These are phyloP conservation scores for Syndactyla subalaris DNA, from an alignment of 2,797 vertebrate species.

Conservation along the genomic window DNA sequence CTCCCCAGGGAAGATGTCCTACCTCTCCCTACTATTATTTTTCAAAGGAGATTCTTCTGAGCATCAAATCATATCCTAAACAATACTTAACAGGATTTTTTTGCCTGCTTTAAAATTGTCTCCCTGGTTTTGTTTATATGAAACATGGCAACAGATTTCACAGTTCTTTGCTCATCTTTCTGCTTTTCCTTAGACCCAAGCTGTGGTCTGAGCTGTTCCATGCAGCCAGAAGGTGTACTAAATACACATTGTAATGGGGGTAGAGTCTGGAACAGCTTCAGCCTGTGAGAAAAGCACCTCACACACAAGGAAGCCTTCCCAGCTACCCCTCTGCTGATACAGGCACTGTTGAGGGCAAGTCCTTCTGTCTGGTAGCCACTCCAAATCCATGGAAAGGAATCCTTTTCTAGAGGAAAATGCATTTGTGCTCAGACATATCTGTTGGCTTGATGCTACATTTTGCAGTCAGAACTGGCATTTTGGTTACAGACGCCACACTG, in stretches of 20 bases:
- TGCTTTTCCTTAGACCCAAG: background rate
- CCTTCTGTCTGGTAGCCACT: background rate
- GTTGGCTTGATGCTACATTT: background rate
- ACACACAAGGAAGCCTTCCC: background rate
- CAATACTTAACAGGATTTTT: background rate
- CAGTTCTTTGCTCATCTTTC: background rate
- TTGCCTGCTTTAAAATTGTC: background rate
- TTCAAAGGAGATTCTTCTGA: background rate
- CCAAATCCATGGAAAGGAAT: background rate
- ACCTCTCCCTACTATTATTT: background rate
- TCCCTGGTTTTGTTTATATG: background rate
- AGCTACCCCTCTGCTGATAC: background rate
- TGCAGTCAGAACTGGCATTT: background rate
- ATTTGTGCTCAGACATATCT: rapidly evolving
- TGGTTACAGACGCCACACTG: too few relatives aligned
- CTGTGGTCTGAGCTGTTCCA: background rate
- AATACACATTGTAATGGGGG: background rate
- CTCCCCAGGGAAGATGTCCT: background rate
- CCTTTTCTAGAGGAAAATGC: background rate
- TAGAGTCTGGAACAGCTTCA: background rate
- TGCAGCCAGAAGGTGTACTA: background rate
- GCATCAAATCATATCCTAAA: background rate
- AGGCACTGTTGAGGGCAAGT: background rate
- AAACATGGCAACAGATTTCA: background rate
- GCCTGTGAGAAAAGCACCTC: background rate